Evolutionary conservation across 2,797 vertebrate genomes (phyloP).

Genomic region (Atherinosoma microstoma): DNA sequence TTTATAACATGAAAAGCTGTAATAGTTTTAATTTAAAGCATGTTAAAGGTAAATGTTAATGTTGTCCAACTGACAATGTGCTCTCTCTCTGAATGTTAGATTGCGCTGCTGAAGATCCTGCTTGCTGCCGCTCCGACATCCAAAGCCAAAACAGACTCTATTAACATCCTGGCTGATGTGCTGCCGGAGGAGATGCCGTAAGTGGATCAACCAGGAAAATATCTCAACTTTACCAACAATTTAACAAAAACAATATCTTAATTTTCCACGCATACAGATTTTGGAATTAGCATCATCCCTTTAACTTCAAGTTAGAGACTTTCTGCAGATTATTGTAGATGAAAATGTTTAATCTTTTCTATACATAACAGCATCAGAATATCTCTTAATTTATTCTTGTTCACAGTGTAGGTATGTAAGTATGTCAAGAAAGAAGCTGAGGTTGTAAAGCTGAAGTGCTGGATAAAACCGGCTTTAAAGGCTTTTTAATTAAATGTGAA

Average conservation of each 20-base stretch:
- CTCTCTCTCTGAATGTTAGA: conserved; percentile 78
- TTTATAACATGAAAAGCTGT: neutral
- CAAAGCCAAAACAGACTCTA: conserved; percentile 99
- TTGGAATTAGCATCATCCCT: neutral
- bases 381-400: neutral
- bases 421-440: neutral
- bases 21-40: too few species aligned
- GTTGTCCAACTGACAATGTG: neutral
- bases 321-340: neutral
- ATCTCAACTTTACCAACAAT: neutral
- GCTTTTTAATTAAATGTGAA: neutral
- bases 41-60: too few species aligned
- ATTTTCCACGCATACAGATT: neutral
- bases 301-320: neutral
- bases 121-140: conserved; percentile 97
- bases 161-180: conserved; percentile 97
- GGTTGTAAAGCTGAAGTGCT: neutral
- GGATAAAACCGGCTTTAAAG: neutral
- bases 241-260: neutral
- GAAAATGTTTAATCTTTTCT: too few species aligned
- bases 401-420: neutral
- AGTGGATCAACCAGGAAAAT: conserved; percentile 69
- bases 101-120: conserved; percentile 96
- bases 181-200: conserved; percentile 99
- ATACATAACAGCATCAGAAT: neutral